These are phyloP conservation scores for Tenrec ecaudatus DNA, from an alignment of 2,113 vertebrate species.

Conservation along the genomic window DNA sequence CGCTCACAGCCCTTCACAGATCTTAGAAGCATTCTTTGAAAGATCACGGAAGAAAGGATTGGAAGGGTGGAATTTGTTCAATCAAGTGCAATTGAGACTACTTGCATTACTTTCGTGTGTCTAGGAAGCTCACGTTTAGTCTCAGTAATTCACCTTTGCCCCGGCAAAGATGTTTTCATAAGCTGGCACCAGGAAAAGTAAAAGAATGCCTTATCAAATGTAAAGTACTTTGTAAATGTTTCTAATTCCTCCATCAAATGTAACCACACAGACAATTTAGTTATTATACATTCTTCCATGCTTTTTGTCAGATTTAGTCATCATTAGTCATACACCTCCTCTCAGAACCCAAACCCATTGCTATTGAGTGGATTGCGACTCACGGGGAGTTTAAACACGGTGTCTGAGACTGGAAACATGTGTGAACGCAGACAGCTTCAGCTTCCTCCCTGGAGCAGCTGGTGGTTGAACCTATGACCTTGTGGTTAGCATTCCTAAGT, in stretches of 20 bases:
- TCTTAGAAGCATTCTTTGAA: constrained; percentile 43
- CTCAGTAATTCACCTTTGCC: neutral
- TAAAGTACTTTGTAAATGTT: constrained; percentile 21
- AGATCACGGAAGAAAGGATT: neutral
- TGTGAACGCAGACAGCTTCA: too few species aligned
- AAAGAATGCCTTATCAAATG: constrained; percentile 12
- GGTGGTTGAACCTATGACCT: too few species aligned
- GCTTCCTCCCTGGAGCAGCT: too few species aligned
- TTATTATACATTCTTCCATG: neutral
- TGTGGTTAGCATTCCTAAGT: too few species aligned
- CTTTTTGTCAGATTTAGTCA: constrained; percentile 10
- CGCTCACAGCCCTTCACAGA: constrained; percentile 17
- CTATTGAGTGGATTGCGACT: too few species aligned
- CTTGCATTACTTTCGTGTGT: constrained; percentile 23
- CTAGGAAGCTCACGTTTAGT: constrained; percentile 5
- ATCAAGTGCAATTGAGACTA: neutral
- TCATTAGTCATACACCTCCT: neutral
- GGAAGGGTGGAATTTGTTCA: neutral
- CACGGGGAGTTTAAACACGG: too few species aligned
- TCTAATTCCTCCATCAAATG: neutral
- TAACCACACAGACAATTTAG: neutral
- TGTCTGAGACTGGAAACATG: too few species aligned
- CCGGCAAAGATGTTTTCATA: constrained; percentile 24
- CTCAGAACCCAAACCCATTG: neutral
- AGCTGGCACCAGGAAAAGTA: neutral